Percentiles rank a stretch among this genome's conserved stretches.
These are phyloP conservation scores for Myotis vivesi DNA, from an alignment of 2,797 vertebrate genomes.

Conservation along the genomic window DNA sequence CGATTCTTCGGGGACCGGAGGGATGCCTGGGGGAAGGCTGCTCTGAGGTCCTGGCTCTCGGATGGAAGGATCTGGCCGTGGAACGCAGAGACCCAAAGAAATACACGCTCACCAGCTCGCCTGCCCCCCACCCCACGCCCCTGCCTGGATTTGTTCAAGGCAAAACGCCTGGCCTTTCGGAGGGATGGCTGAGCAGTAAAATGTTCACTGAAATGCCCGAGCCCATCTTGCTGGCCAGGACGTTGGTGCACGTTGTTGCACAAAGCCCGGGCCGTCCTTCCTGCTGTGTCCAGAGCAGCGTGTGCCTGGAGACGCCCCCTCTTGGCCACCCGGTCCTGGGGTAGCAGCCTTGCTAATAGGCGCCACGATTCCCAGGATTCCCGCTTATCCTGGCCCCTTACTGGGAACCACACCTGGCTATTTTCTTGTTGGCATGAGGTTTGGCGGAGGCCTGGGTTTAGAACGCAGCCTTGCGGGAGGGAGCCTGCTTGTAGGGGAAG, in stretches of 20 bases:
- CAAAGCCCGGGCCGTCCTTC: not conserved
- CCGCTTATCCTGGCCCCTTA: not conserved
- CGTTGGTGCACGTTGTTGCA: fast-evolving
- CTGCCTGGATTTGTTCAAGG: not conserved
- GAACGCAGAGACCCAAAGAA: not conserved
- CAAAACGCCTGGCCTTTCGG: not conserved
- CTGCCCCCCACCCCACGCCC: fast-evolving
- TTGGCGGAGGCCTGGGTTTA: not conserved
- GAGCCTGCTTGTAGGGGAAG: not conserved
- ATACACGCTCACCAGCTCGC: fast-evolving
- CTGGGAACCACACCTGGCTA: not conserved
- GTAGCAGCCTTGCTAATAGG: not conserved
- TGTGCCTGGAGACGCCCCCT: fast-evolving
- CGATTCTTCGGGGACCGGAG: fast-evolving
- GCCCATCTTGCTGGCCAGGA: not conserved
- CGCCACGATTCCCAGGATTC: not conserved
- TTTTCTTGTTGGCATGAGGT: not conserved
- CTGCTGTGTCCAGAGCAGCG: fast-evolving
- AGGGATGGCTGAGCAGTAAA: not conserved
- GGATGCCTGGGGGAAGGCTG: not conserved
- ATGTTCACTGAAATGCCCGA: not conserved
- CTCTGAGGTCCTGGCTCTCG: not conserved
- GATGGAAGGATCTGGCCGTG: not conserved
- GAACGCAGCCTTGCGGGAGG: not conserved
- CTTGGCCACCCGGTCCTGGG: not conserved